Percentiles rank a stretch among this genome's conserved stretches.
phyloP scores from a whole-genome alignment of 2,797 vertebrate species.

The Scleropages formosus region DNA sequence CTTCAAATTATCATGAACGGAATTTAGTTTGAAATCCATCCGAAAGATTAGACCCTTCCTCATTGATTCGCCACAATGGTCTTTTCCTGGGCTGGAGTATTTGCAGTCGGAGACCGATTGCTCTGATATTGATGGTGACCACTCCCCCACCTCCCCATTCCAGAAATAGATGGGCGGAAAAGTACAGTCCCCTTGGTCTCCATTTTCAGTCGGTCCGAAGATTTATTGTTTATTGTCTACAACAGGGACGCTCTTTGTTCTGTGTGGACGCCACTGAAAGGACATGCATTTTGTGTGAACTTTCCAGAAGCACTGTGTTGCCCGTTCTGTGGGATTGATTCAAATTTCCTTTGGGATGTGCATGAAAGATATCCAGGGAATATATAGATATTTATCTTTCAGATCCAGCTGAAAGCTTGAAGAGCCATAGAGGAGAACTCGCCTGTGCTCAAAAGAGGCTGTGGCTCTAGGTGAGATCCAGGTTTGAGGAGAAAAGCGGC shows the following conservation, averaged over 20 bases:
- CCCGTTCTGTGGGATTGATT: background rate
- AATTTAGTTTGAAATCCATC: background rate
- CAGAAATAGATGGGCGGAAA: constrained; percentile 28
- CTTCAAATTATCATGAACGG: background rate
- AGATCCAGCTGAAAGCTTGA: background rate
- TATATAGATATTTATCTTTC: background rate
- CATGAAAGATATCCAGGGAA: background rate
- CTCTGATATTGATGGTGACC: constrained; percentile 7
- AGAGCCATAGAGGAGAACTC: background rate
- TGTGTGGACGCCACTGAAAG: background rate
- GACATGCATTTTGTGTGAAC: constrained; percentile 5
- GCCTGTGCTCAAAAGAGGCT: no score
- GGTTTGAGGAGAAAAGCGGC: background rate
- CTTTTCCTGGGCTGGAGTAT: constrained; percentile 22
- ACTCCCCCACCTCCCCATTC: constrained; percentile 15
- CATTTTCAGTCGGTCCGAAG: constrained; percentile 19
- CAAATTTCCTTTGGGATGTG: background rate
- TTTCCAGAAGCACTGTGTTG: background rate
- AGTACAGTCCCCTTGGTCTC: constrained; percentile 1
- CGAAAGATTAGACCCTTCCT: background rate
- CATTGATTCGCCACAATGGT: background rate
- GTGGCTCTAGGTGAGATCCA: background rate
- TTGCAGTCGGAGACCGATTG: constrained; percentile 5
- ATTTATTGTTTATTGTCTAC: constrained; percentile 34
- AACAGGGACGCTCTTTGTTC: constrained; percentile 29